These are phyloP conservation scores for Oceanodroma leucorhoa DNA, from an alignment of 2,797 vertebrate genomes.

Conservation along the genomic window DNA sequence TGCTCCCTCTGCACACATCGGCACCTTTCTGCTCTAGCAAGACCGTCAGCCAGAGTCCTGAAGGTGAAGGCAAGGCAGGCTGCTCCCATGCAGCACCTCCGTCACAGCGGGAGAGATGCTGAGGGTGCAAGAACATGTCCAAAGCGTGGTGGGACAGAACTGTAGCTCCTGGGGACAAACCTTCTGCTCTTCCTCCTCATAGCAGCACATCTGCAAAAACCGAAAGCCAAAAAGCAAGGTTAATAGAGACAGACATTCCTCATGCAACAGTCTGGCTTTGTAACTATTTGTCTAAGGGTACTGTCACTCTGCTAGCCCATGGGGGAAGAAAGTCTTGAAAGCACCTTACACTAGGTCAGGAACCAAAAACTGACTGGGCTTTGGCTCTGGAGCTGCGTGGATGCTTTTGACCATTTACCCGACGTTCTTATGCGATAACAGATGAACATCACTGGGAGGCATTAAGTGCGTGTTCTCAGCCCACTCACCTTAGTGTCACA, in stretches of 20 bases:
- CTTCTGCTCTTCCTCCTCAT: not conserved
- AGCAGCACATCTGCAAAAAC: not conserved
- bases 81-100: not conserved
- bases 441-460: not conserved
- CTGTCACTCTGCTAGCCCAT: not conserved
- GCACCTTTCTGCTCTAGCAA: not conserved
- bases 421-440: not conserved
- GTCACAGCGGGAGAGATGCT: not conserved
- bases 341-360: not conserved
- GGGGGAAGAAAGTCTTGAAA: not conserved
- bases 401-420: not conserved
- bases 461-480: not conserved
- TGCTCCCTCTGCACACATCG: no score
- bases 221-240: not conserved
- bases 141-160: not conserved
- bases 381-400: not conserved
- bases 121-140: not conserved
- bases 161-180: not conserved
- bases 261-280: not conserved
- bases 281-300: not conserved
- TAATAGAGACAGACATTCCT: not conserved
- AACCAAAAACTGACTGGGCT: not conserved
- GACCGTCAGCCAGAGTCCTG: rapidly evolving
- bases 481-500: not conserved
- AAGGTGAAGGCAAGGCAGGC: not conserved